Base-by-base conservation (phyloP, 2,888 invertebrate genomes). In the Heliconius ethilla region DNA sequence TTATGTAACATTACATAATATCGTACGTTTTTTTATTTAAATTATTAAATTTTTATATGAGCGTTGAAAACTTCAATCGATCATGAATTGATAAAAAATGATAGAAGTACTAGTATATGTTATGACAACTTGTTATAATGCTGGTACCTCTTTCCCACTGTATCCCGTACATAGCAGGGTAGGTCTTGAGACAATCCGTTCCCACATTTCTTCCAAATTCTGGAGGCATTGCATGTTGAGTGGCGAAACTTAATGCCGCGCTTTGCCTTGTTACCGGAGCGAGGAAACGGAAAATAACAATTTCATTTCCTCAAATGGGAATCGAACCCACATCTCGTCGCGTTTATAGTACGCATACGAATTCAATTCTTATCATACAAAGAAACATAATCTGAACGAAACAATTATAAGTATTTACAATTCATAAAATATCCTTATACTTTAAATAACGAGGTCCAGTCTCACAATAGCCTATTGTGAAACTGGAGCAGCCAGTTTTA, bases 401-500 rank as follows among this genome's bases (percentile, higher is more conserved):
- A 55, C 7, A 74, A 22, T 15, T 69, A 69, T n/a, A 69, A 69
- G 5, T 25, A 15, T 45, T 69, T 69, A 69, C 25, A 69, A 40
- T 45, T 69, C 18, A 25, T 37, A 25, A 69, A 69, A 40, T 69
- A 45, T 69, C 69, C 45, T 59, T 69, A 40, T 78, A 75, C 74
- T 45, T 62, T 66, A 69, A 80, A 72, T 78, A 77, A 78, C 67
- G 75, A 78, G 72, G 76, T 76, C 67, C 80, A 75, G 76, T 51
- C 72, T 75, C 55, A 75, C 77, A 75, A 78, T 76, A 72, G 66
- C 63, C 55, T 33, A 76, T 77, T 77, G 62, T 72, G 66, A 77
- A 78, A 75, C 76, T 75, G 75, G 78, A 75, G 63, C 76, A 72
- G 70, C 45, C 75, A 77, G 73, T 77, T 80, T 75, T 67, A 76